Percentiles rank a stretch among this genome's conserved stretches.
Evolutionary conservation across 2,113 vertebrate genomes (phyloP).

Genomic region (Pituophis catenifer): DNA sequence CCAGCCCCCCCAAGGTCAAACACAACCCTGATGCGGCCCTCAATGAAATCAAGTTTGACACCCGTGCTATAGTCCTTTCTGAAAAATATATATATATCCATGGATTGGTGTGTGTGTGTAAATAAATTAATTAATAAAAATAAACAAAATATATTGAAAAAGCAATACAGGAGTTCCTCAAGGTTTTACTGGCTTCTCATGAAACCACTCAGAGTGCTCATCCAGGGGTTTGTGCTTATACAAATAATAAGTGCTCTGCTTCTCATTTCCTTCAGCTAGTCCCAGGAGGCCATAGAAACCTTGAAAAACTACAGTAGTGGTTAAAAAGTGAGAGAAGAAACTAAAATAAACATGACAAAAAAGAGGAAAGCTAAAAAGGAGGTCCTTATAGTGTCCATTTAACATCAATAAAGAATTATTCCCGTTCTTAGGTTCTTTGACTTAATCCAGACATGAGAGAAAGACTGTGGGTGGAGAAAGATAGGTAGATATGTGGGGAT

Average conservation of each 20-base stretch:
- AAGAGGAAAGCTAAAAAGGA: not conserved
- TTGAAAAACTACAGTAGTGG: not conserved
- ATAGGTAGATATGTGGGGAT: not conserved
- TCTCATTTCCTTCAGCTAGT: not conserved
- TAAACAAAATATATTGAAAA: not conserved
- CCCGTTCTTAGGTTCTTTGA: not conserved
- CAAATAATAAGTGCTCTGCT: not conserved
- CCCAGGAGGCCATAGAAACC: not conserved
- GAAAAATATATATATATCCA: too few relatives aligned
- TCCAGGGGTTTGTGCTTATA: not conserved
- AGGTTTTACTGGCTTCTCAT: not conserved
- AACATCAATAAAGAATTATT: not conserved
- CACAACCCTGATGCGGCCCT: too few relatives aligned
- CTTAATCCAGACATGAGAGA: not conserved
- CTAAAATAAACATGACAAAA: not conserved
- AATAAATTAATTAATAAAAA: not conserved
- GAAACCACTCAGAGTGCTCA: not conserved
- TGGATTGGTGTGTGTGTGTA: not conserved
- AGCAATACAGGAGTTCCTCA: not conserved
- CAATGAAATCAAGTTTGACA: too few relatives aligned
- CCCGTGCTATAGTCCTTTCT: too few relatives aligned
- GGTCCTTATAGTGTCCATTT: not conserved
- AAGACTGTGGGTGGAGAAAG: not conserved
- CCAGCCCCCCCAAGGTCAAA: too few relatives aligned
- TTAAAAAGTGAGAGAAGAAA: not conserved